phyloP scores from a whole-genome alignment of 2,797 vertebrate species.

The Fratercula arctica region DNA sequence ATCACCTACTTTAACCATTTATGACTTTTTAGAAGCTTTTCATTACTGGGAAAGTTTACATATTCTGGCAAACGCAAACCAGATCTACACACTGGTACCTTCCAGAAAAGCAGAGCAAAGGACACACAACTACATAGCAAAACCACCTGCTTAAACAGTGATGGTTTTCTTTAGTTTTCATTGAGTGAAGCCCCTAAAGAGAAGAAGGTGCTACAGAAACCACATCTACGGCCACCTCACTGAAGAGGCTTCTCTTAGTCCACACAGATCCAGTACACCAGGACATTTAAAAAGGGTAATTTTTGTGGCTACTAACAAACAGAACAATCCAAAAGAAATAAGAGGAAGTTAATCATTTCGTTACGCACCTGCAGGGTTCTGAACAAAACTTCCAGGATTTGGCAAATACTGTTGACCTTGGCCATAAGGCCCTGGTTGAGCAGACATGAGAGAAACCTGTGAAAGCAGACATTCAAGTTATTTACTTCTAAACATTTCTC shows the following conservation, averaged over 20 bases:
- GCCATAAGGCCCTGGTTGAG: slow-evolving; percentile 75
- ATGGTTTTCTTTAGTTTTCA: too few relatives aligned
- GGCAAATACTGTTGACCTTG: slow-evolving; percentile 84
- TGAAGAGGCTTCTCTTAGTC: background rate
- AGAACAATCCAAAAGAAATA: background rate
- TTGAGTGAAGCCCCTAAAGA: background rate
- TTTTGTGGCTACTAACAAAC: background rate
- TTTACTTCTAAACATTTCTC: background rate
- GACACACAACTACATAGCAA: background rate
- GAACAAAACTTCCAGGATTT: slow-evolving; percentile 84
- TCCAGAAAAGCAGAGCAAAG: background rate
- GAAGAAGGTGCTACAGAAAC: background rate
- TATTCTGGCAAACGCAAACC: background rate
- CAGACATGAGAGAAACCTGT: slow-evolving; percentile 77
- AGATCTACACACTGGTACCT: background rate
- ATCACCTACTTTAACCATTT: background rate
- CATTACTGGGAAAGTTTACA: background rate
- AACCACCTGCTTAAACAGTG: background rate
- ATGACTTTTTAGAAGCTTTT: background rate
- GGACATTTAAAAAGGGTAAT: background rate
- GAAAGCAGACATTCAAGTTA: background rate
- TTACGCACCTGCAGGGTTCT: slow-evolving; percentile 81
- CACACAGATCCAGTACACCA: background rate
- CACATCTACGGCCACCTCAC: background rate
- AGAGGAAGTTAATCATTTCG: background rate